Percentiles rank a stretch among this genome's conserved stretches.
Evolutionary conservation across 2,797 vertebrate genomes (phyloP).

Genomic region (Loriculus beryllinus): DNA sequence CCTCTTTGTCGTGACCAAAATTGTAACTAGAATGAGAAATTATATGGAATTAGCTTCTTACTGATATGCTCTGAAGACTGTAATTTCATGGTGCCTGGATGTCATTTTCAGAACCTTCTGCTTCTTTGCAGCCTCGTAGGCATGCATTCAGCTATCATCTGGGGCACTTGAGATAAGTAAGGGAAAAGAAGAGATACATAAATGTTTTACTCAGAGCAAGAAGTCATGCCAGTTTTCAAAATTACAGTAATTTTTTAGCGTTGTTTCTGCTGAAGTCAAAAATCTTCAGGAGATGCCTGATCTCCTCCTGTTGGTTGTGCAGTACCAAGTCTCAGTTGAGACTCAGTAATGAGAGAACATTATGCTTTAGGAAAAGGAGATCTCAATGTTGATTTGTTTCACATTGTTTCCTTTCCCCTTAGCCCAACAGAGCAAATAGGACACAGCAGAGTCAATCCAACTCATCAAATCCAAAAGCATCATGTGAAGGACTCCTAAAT

Average conservation of each 20-base stretch:
- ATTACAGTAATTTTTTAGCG: slow-evolving; percentile 13
- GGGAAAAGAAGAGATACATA: not conserved
- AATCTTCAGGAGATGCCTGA: not conserved
- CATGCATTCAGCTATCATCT: not conserved
- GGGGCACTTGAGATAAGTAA: not conserved
- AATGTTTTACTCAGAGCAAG: slow-evolving; percentile 3
- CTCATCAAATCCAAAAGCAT: not conserved
- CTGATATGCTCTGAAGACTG: slow-evolving; percentile 38
- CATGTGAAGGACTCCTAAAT: not conserved
- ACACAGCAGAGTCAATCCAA: not conserved
- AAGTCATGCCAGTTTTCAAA: slow-evolving; percentile 15
- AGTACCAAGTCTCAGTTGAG: not conserved
- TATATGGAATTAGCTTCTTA: slow-evolving; percentile 54
- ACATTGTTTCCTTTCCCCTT: not conserved
- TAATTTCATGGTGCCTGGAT: slow-evolving; percentile 61
- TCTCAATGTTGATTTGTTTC: not conserved
- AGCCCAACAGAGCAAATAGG: not conserved
- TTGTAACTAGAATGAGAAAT: slow-evolving; percentile 46
- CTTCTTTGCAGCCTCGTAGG: not conserved
- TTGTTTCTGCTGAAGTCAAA: not conserved
- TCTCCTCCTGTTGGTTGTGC: not conserved
- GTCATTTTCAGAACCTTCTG: slow-evolving; percentile 42
- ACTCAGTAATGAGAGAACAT: not conserved
- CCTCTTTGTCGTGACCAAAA: slow-evolving; percentile 31
- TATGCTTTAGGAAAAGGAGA: not conserved